phyloP scores from a whole-genome alignment of 1,140 invertebrate genomes.

The Theocolax elegans region DNA sequence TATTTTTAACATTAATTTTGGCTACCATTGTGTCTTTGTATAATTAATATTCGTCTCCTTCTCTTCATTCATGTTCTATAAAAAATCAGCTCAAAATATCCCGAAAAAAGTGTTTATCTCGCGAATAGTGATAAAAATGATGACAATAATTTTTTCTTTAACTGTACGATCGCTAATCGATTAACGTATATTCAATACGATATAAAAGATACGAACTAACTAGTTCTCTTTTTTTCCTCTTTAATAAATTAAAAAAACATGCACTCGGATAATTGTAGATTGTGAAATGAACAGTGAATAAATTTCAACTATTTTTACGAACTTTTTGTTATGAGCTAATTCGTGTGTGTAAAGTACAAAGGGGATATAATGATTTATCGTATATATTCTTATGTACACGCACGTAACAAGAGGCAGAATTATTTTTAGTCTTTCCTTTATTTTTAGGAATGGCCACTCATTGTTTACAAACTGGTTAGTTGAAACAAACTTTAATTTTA shows the following conservation, averaged over 20 bases:
- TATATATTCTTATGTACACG: too few species aligned
- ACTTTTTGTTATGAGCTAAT: conserved; percentile 3
- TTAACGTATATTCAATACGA: conserved; percentile 41
- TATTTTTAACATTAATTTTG: conserved; percentile 9
- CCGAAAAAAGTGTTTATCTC: conserved; percentile 43
- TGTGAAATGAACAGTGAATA: too few species aligned
- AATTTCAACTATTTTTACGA: too few species aligned
- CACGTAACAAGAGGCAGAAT: not conserved
- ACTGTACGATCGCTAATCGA: too few species aligned
- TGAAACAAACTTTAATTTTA: too few species aligned
- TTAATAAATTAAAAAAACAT: conserved; percentile 46
- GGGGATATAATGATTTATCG: conserved; percentile 9
- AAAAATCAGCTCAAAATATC: conserved; percentile 63
- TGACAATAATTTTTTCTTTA: conserved; percentile 48
- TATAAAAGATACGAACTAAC: conserved; percentile 38
- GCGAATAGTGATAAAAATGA: conserved; percentile 46
- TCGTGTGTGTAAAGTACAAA: not conserved
- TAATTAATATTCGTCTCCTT: conserved; percentile 30
- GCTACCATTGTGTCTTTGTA: not conserved
- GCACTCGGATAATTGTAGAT: conserved; percentile 49
- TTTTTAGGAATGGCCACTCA: conserved; percentile 10
- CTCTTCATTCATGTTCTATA: conserved; percentile 62
- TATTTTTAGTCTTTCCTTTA: conserved; percentile 7
- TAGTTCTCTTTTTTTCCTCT: conserved; percentile 14
- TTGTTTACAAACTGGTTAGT: not conserved